Conservation (phyloP, 2,888 invertebrate genomes). For the Amiota communis region DNA sequence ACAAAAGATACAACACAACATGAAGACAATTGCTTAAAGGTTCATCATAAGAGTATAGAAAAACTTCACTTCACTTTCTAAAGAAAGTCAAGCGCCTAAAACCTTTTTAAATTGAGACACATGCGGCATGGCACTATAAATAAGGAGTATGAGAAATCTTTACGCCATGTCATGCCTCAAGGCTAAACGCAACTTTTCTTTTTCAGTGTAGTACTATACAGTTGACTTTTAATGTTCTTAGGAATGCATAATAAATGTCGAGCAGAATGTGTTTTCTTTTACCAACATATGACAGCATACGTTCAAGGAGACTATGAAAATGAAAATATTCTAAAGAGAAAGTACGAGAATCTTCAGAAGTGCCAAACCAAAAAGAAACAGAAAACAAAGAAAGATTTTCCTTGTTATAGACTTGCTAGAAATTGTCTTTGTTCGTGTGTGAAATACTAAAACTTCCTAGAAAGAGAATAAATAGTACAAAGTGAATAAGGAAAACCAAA, state of each 20-base stretch:
- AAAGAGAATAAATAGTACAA: not conserved
- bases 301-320: too few relatives aligned
- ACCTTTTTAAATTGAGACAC: slow-evolving; percentile 16
- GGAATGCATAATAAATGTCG: slow-evolving; percentile 3
- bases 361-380: too few relatives aligned
- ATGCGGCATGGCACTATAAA: not conserved
- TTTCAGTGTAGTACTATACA: not conserved
- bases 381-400: too few relatives aligned
- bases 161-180: not conserved
- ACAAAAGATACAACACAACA: not conserved
- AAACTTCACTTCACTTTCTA: slow-evolving; percentile 15
- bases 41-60: not conserved
- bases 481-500: slow-evolving; percentile 6
- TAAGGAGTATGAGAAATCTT: too few relatives aligned
- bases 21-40: not conserved
- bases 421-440: slow-evolving; percentile 21
- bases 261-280: too few relatives aligned
- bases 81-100: not conserved
- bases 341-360: too few relatives aligned
- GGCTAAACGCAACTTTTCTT: slow-evolving; percentile 13
- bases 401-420: not conserved
- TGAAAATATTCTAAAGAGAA: too few relatives aligned
- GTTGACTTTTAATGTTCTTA: slow-evolving; percentile 8
- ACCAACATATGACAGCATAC: too few relatives aligned
- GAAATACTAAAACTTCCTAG: slow-evolving; percentile 14